Base-by-base conservation (phyloP, 2,797 vertebrate genomes). In the Squalus acanthias region DNA sequence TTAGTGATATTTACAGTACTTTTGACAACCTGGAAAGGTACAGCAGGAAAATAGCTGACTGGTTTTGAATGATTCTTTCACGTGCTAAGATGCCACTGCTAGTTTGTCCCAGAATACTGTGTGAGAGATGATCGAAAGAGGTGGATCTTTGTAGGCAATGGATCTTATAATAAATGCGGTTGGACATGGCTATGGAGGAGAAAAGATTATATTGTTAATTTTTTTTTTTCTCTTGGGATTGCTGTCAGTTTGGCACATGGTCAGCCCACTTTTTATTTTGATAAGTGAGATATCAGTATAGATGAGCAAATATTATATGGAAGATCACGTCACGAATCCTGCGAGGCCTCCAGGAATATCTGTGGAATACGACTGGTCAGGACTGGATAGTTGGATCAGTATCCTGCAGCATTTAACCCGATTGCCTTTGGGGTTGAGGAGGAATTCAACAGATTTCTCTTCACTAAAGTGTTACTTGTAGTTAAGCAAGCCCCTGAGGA, bases 401-500 rank as follows among this genome's bases (percentile, higher is more conserved):
- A 95, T 76, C 50, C 70, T 33, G 50, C 46, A 74, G 67, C 24
- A 33, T 95, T 76, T 95, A 95, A 95, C 17, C 29, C 2, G 7
- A 95, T 76, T 57, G 70, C 50, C 70, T 95, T 72, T 95, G 89
- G 13, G 60, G 12, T n/a, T 26, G 69, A 76, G 26, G 94, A 95
- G 46, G 29, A n/a, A 65, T 17, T 33, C 26, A 29, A 57, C 50
- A 57, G 6, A 74, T 76, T 74, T 15, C 20, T 70, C 50, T 95
- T 95, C 24, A 67, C 13, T 7, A 39, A 70, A 70, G 92, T 70
- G n/a, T 95, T 95, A 29, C 60, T 5, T 72, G 46, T 50, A 33
- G 67, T 95, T 95, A 39, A 95, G 69, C 46, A 53, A 53, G 46
- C 72, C 50, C 26, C 70, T 57, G 12, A 74, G 26, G 69, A 95